A percentile compares a stretch with the other conserved stretches of the same genome.
These are phyloP conservation scores for Drosophila atroscutellata DNA, from an alignment of 2,888 invertebrate species.

Conservation along the genomic window DNA sequence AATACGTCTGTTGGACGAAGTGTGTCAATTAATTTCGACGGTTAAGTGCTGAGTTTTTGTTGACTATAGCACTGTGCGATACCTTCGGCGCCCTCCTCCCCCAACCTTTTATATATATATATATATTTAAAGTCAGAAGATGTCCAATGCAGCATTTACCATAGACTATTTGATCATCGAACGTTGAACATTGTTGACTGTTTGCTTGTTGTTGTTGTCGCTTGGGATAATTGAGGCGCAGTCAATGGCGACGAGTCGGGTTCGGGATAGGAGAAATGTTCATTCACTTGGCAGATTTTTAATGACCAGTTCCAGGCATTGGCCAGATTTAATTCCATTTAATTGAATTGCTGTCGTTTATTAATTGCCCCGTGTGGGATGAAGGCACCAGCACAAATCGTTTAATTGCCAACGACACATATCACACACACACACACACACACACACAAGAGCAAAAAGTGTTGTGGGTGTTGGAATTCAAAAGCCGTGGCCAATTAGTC, in stretches of 20 bases:
- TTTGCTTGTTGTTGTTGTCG: slow-evolving; percentile 2
- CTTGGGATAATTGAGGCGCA: slow-evolving; percentile 44
- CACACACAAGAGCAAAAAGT: not conserved
- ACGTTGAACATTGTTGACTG: slow-evolving; percentile 15
- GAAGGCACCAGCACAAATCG: slow-evolving; percentile 45
- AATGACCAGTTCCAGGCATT: slow-evolving; percentile 35
- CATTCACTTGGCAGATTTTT: slow-evolving; percentile 20
- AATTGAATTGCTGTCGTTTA: slow-evolving; percentile 66
- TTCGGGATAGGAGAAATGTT: not conserved
- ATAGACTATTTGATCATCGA: slow-evolving; percentile 22
- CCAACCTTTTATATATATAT: not conserved
- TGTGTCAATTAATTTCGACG: slow-evolving; percentile 64
- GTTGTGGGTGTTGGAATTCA: slow-evolving; percentile 8
- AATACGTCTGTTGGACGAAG: slow-evolving; percentile 30
- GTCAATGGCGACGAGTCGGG: not conserved
- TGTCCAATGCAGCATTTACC: slow-evolving; percentile 23
- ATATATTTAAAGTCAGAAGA: not conserved
- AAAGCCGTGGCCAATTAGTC: slow-evolving; percentile 64
- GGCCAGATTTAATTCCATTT: slow-evolving; percentile 69
- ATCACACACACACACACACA: not conserved
- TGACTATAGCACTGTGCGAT: slow-evolving; percentile 41
- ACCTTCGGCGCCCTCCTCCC: not conserved
- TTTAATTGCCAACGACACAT: slow-evolving; percentile 36
- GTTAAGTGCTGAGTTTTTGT: slow-evolving; percentile 47
- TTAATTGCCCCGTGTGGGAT: slow-evolving; percentile 53